Evolutionary conservation across 2,113 vertebrate species (phyloP), one percentile per base, ranked within the genome.

Genomic region (Sclerurus mexicanus): DNA sequence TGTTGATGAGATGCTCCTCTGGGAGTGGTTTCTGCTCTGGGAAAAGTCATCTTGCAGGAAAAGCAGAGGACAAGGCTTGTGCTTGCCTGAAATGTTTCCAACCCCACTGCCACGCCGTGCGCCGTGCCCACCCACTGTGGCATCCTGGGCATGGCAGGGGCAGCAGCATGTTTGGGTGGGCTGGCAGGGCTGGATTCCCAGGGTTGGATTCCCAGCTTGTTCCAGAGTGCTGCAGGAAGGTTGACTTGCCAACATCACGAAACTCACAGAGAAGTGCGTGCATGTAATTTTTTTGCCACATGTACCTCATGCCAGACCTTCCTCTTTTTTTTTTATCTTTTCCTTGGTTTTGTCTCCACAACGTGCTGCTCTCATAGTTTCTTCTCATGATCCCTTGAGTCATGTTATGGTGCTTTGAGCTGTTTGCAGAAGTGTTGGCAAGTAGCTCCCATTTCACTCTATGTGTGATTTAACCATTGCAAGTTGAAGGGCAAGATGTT

Each of bases 351-450:
- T 89, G 77, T 80, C 82, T 90, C 46, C 22, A 31, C 33, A 44
- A 31, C 28, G 46, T 30, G 50, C 49, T 62, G 53, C 39, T 88
- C 68, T 50, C 55, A 21, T 39, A 55, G 73, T 62, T 85, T 69
- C 72, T 42, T 90, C 90, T 93, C 76, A 31, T 78, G 85, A 72
- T 94, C 44, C 81, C 74, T 79, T 90, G 90, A 93, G 87, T 52
- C 49, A 84, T 35, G 33, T 69, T 44, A 19, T 25, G 60, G 63
- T 81, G 77, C 82, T 82, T 27, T 20, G 59, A 76, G 71, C 60
- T 73, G 64, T 76, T 87, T 42, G 31, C 74, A 64, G 58, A 40
- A 53, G 50, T 78, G 33, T 2, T 93, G 92, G 78, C 79, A 81
- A 64, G 44, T 6, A 19, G 28, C 46, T 89, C 62, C 33, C 4